A percentile compares a stretch with the other conserved stretches of the same genome.
Conservation (phyloP, 2,113 vertebrate genomes). For the Protomyctophum bolini region DNA sequence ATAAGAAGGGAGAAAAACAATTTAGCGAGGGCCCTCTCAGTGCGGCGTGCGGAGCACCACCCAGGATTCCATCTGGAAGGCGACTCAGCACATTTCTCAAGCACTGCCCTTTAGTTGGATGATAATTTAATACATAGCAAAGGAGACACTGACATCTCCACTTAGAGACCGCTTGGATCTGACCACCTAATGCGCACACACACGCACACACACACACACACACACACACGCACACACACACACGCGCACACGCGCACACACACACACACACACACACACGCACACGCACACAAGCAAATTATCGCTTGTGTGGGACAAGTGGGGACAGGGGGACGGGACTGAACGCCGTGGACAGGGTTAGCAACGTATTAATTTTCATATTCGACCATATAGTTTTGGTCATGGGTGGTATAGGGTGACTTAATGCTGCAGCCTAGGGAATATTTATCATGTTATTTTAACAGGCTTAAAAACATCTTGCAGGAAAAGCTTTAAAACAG, state of each 20-base stretch:
- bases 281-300: no score
- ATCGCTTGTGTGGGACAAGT: no score
- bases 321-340: no score
- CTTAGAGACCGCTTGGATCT: slow-evolving; percentile 20
- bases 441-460: no score
- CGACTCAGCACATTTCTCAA: slow-evolving; percentile 46
- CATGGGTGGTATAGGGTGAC: no score
- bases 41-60: slow-evolving; percentile 20
- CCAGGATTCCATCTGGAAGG: slow-evolving; percentile 42
- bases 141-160: slow-evolving; percentile 33
- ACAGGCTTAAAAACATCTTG: no score
- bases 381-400: no score
- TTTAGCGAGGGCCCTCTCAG: slow-evolving; percentile 40
- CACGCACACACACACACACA: not conserved
- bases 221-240: not conserved
- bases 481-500: no score
- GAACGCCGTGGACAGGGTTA: no score
- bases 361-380: no score
- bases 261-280: not conserved
- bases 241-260: not conserved
- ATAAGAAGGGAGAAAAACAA: slow-evolving; percentile 49
- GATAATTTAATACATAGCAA: slow-evolving; percentile 45
- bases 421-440: no score
- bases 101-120: slow-evolving; percentile 48
- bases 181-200: slow-evolving; percentile 3